A percentile compares a stretch with the other conserved stretches of the same genome.
Evolutionary conservation across 1,140 invertebrate species (phyloP).

Genomic region (Pemphigus obesinymphae): DNA sequence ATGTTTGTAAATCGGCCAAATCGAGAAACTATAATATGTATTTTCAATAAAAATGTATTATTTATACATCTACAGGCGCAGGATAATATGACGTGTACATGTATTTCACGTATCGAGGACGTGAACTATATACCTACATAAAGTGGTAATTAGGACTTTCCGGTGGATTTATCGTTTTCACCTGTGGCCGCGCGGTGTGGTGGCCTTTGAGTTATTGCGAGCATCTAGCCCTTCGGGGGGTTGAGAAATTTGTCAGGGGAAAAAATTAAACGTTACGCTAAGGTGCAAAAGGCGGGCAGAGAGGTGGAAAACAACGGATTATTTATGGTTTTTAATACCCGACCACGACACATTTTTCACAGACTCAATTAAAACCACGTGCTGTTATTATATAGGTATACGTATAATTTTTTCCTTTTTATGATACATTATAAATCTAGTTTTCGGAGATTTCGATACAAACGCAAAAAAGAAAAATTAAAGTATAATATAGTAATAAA

Average conservation of each 20-base stretch:
- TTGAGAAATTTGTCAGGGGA: neutral
- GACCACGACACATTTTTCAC: conserved; percentile 29
- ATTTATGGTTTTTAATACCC: conserved; percentile 40
- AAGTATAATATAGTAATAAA: neutral
- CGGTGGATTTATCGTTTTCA: conserved; percentile 27
- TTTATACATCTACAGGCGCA: too few species aligned
- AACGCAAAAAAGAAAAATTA: neutral
- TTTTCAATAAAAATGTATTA: too few species aligned
- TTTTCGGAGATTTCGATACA: neutral
- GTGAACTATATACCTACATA: conserved; percentile 19
- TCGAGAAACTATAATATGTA: too few species aligned
- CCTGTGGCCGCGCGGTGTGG: conserved; percentile 6
- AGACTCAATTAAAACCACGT: conserved; percentile 29
- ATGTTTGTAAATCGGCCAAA: too few species aligned
- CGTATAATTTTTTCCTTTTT: neutral
- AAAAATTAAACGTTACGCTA: conserved; percentile 26
- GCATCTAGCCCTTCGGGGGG: neutral
- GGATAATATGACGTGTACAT: neutral
- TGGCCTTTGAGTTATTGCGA: conserved; percentile 15
- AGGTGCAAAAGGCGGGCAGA: neutral
- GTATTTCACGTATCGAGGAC: conserved; percentile 10
- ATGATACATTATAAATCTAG: conserved; percentile 14
- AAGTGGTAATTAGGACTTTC: conserved; percentile 35
- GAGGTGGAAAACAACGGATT: conserved; percentile 17
- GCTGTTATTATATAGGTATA: neutral